Evolutionary conservation across 2,888 invertebrate genomes (phyloP).

Genomic region (Leptinotarsa haldemani): DNA sequence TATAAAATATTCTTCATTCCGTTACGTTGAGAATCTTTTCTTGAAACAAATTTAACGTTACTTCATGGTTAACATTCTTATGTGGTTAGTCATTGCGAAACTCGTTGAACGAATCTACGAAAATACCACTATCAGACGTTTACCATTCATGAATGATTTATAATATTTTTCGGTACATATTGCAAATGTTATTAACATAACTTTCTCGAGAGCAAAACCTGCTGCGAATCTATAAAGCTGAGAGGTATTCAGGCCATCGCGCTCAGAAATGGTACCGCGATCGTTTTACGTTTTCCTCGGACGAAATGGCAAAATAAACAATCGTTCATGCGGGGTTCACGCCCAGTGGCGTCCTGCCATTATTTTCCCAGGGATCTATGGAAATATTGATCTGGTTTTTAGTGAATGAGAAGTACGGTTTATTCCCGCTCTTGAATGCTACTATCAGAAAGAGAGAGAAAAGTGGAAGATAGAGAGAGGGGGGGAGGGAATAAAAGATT

Average conservation of each 20-base stretch:
- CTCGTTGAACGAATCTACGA: background rate
- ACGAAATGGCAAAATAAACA: constrained; percentile 24
- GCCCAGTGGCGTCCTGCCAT: background rate
- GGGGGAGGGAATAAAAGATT: too few species aligned
- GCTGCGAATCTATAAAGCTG: background rate
- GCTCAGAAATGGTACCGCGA: constrained; percentile 22
- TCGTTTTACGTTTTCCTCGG: constrained; percentile 6
- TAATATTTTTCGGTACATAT: constrained; percentile 7
- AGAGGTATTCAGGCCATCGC: constrained; percentile 28
- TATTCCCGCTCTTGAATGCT: too few species aligned
- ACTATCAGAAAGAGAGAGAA: too few species aligned
- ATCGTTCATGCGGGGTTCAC: constrained; percentile 18
- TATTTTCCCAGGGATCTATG: too few species aligned
- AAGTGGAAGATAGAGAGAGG: too few species aligned
- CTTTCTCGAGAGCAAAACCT: constrained; percentile 14
- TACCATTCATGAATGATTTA: background rate
- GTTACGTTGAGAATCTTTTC: too few species aligned
- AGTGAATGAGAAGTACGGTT: too few species aligned
- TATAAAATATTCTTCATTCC: too few species aligned
- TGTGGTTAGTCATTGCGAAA: background rate
- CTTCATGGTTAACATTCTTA: too few species aligned
- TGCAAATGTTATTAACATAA: constrained; percentile 12
- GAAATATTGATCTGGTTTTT: too few species aligned
- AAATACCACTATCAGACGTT: constrained; percentile 3
- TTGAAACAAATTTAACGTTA: too few species aligned